Conservation (phyloP, 2,888 invertebrate species). For the Heliconius ismenius region DNA sequence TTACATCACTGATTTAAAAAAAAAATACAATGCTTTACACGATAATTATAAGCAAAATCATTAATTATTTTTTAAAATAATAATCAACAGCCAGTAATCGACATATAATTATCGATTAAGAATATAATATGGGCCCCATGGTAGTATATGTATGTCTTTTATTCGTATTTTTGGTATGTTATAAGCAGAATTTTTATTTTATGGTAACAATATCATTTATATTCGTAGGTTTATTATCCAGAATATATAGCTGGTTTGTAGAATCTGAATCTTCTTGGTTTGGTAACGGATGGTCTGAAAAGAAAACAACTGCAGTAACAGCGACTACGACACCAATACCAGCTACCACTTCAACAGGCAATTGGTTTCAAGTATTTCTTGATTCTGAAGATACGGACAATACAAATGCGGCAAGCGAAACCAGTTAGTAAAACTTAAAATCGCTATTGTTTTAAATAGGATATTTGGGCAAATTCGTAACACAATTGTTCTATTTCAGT, state of each 20-base stretch:
- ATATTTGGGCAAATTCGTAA: not conserved
- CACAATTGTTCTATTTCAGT: slow-evolving; percentile 48
- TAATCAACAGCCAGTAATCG: too few species aligned
- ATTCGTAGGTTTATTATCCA: slow-evolving; percentile 63
- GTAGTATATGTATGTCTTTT: too few species aligned
- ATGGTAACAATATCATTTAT: not conserved
- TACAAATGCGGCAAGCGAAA: slow-evolving; percentile 52
- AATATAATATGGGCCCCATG: too few species aligned
- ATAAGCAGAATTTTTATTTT: too few species aligned
- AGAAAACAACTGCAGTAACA: slow-evolving; percentile 42
- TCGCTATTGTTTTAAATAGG: not conserved
- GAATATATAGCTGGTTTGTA: slow-evolving; percentile 66
- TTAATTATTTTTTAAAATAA: too few species aligned
- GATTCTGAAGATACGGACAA: slow-evolving; percentile 68
- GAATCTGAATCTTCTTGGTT: slow-evolving; percentile 72
- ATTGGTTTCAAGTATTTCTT: slow-evolving; percentile 73
- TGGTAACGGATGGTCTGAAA: slow-evolving; percentile 73
- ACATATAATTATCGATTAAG: too few species aligned
- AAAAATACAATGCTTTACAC: too few species aligned
- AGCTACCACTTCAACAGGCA: slow-evolving; percentile 56
- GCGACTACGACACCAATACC: slow-evolving; percentile 60
- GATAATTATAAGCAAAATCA: too few species aligned
- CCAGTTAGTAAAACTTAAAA: slow-evolving; percentile 45
- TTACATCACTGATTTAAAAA: too few species aligned
- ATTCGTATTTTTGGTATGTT: too few species aligned